Percentiles rank a stretch among this genome's conserved stretches.
Conservation (phyloP, 2,888 invertebrate species). For the Lobophora halterata region DNA sequence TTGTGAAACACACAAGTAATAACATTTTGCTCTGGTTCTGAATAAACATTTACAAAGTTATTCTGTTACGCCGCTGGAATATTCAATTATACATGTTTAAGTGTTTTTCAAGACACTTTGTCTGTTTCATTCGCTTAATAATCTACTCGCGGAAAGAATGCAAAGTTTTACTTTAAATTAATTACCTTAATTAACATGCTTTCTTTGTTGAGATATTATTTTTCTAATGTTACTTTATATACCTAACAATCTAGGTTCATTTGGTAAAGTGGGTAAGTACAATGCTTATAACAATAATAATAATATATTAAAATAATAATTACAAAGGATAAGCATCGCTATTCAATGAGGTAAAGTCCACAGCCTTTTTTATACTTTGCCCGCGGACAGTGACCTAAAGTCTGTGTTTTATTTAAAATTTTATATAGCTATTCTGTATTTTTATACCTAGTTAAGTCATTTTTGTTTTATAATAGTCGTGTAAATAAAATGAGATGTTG, state of each 20-base stretch:
- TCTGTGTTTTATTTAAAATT: too few relatives aligned
- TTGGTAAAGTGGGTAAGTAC: too few relatives aligned
- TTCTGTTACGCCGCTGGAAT: constrained; percentile 15
- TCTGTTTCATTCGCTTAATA: constrained; percentile 10
- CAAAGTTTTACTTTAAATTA: constrained; percentile 6
- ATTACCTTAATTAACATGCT: constrained; percentile 1
- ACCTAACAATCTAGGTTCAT: too few relatives aligned
- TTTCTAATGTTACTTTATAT: too few relatives aligned
- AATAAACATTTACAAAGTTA: constrained; percentile 14
- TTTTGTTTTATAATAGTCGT: too few relatives aligned
- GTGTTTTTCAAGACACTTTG: constrained; percentile 11
- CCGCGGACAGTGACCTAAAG: too few relatives aligned
- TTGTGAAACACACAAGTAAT: too few relatives aligned
- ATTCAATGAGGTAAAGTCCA: too few relatives aligned
- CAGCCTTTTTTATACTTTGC: too few relatives aligned
- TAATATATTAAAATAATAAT: constrained; percentile 8
- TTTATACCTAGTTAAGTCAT: too few relatives aligned
- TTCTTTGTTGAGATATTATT: background rate
- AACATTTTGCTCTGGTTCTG: background rate
- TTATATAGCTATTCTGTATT: too few relatives aligned
- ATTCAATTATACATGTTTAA: constrained; percentile 20
- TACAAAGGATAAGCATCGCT: background rate
- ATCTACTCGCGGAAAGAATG: constrained; percentile 2
- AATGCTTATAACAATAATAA: constrained; percentile 23
- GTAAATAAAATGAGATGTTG: too few relatives aligned